These are phyloP conservation scores for Zaprionus obscuricornis DNA, from an alignment of 2,888 invertebrate genomes.

Conservation along the genomic window DNA sequence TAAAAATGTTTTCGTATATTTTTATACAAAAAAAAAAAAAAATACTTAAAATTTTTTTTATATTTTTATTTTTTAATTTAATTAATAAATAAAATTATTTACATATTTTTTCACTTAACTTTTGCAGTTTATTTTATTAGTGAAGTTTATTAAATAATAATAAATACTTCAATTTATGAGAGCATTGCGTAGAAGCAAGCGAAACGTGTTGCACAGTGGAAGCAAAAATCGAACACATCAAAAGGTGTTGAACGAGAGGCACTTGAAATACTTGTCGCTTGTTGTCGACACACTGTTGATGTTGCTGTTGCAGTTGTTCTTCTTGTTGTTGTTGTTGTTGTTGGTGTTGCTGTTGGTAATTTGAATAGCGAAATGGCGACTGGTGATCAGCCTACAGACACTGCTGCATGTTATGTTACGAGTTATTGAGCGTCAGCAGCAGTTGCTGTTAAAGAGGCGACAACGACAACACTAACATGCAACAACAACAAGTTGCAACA, in stretches of 20 bases:
- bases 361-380: constrained; percentile 69
- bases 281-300: constrained; percentile 28
- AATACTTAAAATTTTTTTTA: too few species aligned
- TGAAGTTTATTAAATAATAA: too few species aligned
- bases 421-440: constrained; percentile 15
- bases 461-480: constrained; percentile 49
- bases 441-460: constrained; percentile 41
- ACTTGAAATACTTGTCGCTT: constrained; percentile 71
- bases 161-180: too few species aligned
- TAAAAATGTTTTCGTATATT: too few species aligned
- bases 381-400: constrained; percentile 56
- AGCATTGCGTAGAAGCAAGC: constrained; percentile 21
- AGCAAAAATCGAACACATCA: constrained; percentile 59
- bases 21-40: too few species aligned
- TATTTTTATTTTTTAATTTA: too few species aligned
- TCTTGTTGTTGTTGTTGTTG: constrained; percentile 9
- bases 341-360: constrained; percentile 54
- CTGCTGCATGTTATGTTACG: constrained; percentile 14
- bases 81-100: too few species aligned
- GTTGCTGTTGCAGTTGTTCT: constrained; percentile 11
- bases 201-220: constrained; percentile 9
- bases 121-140: too few species aligned
- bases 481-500: constrained; percentile 51
- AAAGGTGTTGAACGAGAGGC: constrained; percentile 74
- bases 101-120: too few species aligned